Base-by-base conservation (phyloP, 2,888 invertebrate genomes). In the Plebejus anna region DNA sequence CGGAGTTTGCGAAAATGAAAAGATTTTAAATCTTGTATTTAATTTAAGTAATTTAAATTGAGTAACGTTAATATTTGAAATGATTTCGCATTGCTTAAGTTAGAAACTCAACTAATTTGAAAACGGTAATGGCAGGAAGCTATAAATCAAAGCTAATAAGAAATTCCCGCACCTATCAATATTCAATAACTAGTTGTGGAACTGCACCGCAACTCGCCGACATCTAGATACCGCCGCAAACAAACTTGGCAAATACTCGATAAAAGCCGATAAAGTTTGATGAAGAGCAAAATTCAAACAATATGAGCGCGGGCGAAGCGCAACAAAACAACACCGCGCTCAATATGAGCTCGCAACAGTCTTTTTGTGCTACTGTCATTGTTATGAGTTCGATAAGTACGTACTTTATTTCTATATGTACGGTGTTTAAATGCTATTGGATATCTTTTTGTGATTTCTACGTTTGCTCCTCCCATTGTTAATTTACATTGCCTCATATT, bases 211-310 rank as follows among this genome's bases (percentile, higher is more conserved):
- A 61, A 28, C 61, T 61, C n/a, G 11, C 61, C 61, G 11, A 61
- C 61, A 61, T 61, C 22, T 28, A 61, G 61, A 61, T 61, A 28
- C 7, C 61, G 66, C 4, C 16, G 66, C 66, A 66, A 71, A 71
- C 42, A 42, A 71, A 71, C 42, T 47, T 13, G 11, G 47, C 22
- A 72, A 72, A 72, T 73, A 73, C 51, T 51, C 73, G 55, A 73
- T 55, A 51, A 51, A 73, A 55, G n/a, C 22, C 72, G 73, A 55
- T 47, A 32, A 71, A 51, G 55, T 55, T 73, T 73, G 73, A 73
- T 73, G 73, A 73, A 55, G 73, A 73, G 73, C 28, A 51, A 73
- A 51, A 55, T 73, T 73, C 73, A 73, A 73, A 73, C 73, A 73
- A 73, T 73, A 73, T 73, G 13, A 22, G 32, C 28, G 47, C 47